These are phyloP conservation scores for Centropyge bicolor DNA, from an alignment of 2,797 vertebrate genomes.

Conservation along the genomic window DNA sequence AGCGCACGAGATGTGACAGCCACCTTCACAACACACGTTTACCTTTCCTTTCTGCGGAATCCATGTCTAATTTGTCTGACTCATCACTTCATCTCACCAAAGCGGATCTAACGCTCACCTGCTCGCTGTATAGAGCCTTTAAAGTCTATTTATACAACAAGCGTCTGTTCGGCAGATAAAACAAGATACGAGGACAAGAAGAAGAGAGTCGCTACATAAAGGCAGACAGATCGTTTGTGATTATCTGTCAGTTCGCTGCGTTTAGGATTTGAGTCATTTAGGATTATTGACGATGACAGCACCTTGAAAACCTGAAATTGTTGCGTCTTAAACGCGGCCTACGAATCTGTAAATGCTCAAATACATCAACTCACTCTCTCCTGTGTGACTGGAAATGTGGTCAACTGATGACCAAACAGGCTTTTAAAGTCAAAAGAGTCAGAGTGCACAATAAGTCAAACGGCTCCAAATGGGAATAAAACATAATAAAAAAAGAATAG, in stretches of 20 bases:
- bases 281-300: constrained; percentile 36
- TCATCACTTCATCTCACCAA: constrained; percentile 36
- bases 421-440: background rate
- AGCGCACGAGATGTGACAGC: background rate
- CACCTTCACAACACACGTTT: constrained; percentile 12
- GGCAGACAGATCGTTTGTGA: constrained; percentile 36
- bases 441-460: background rate
- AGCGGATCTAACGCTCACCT: constrained; percentile 46
- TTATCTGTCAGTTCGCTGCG: constrained; percentile 35
- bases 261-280: constrained; percentile 32
- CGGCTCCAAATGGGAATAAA: background rate
- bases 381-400: background rate
- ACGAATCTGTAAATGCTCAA: background rate
- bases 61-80: constrained; percentile 50
- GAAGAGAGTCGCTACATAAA: constrained; percentile 34
- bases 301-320: constrained; percentile 12
- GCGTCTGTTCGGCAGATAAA: constrained; percentile 25
- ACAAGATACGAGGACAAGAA: constrained; percentile 29
- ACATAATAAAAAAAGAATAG: background rate
- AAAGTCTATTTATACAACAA: constrained; percentile 45
- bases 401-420: background rate
- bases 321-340: background rate
- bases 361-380: background rate
- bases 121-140: constrained; percentile 25
- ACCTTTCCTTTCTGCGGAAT: constrained; percentile 23